A percentile compares a stretch with the other conserved stretches of the same genome.
These are phyloP conservation scores for Vidua macroura DNA, from an alignment of 2,113 vertebrate genomes.

Conservation along the genomic window DNA sequence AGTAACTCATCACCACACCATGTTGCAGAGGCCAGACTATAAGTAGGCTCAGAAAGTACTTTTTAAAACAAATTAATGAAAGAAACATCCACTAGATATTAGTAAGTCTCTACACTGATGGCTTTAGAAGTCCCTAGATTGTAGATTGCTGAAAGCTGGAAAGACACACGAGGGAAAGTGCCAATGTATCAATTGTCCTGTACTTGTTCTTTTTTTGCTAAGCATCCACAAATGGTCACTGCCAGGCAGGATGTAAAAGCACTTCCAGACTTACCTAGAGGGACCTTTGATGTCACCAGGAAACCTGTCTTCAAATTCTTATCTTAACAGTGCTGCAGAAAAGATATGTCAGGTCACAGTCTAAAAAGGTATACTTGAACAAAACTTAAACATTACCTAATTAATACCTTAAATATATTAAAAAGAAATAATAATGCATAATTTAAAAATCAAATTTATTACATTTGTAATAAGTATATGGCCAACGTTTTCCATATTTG, in stretches of 20 bases:
- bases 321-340: not conserved
- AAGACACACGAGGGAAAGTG: not conserved
- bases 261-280: not conserved
- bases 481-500: not conserved
- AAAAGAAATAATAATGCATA: not conserved
- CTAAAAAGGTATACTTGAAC: not conserved
- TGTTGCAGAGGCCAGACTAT: not conserved
- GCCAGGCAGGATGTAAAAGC: not conserved
- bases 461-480: not conserved
- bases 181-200: not conserved
- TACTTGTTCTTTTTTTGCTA: not conserved
- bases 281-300: not conserved
- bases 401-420: not conserved
- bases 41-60: not conserved
- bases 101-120: not conserved
- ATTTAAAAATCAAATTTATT: not conserved
- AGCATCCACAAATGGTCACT: not conserved
- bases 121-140: not conserved
- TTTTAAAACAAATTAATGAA: not conserved
- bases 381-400: not conserved
- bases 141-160: not conserved
- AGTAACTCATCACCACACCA: not conserved
- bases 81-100: not conserved
- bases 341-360: not conserved
- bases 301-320: not conserved